Conservation (phyloP, 2,888 invertebrate species). For the Apamea sordens region DNA sequence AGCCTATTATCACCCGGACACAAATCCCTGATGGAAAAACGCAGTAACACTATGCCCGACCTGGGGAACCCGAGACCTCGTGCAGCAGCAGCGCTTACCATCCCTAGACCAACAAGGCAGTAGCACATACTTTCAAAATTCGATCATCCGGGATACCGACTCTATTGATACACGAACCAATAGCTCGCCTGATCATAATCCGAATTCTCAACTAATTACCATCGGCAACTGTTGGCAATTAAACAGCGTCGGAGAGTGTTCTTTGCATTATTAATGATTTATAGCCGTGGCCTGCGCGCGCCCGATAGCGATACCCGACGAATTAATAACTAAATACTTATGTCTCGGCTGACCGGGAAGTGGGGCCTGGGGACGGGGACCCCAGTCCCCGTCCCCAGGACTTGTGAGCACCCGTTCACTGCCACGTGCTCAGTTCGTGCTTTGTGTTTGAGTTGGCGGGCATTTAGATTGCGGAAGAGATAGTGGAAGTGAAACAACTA, state of each 20-base stretch:
- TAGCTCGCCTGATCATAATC: conserved; percentile 35
- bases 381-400: too few relatives aligned
- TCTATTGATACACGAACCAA: conserved; percentile 14
- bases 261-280: conserved; percentile 76
- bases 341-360: conserved; percentile 46
- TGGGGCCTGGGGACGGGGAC: neutral
- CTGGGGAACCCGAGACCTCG: too few relatives aligned
- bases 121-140: neutral
- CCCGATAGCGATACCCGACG: conserved; percentile 67
- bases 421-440: conserved; percentile 1
- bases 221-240: conserved; percentile 66
- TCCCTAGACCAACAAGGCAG: neutral
- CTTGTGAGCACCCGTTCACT: conserved; percentile 23
- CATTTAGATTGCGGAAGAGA: conserved; percentile 13
- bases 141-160: neutral
- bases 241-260: conserved; percentile 71
- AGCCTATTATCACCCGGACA: neutral
- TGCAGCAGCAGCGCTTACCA: neutral
- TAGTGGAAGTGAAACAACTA: neutral
- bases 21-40: neutral
- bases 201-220: conserved; percentile 46
- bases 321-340: conserved; percentile 64
- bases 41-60: neutral
- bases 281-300: conserved; percentile 71
- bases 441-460: conserved; percentile 31